Base-by-base conservation (phyloP, 1,140 invertebrate species). In the Pectinophora gossypiella region DNA sequence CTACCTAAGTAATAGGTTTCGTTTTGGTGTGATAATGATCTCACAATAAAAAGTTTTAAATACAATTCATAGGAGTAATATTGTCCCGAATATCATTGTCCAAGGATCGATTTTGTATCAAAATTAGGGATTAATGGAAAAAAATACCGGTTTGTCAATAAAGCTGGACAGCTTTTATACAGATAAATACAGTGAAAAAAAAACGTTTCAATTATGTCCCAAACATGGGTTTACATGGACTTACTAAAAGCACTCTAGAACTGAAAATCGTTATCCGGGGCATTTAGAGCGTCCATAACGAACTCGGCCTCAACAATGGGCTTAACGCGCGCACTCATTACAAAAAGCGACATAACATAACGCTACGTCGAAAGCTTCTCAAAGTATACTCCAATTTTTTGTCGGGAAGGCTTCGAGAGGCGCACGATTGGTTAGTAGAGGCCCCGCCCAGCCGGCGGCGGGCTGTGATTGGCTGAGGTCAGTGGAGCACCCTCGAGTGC, bases 291-390 rank as follows among this genome's bases (percentile, higher is more conserved):
- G 73, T 78, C 79, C 81, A 82, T 83, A 81, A 83, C 80, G 83
- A 78, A 80, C 72, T 72, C 65, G 69, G 72, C 73, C 55, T 85
- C 81, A 82, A 87, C 84, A 87, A 87, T 85, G 72, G 84, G 76
- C 83, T 86, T 86, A 86, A 79, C 80, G 81, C 74, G 72, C 81
- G 73, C 73, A 82, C 84, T 87, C 80, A 85, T 87, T 85, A 85
- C 79, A 84, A 87, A 77, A 85, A 86, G 79, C 79, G 73, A 80
- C 81, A 85, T 80, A 86, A 86, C 80, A 76, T 81, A 85, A 82
- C 83, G 74, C 76, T 72, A 72, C 79, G 72, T 85, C 72, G 72
- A 83, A 85, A 83, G 80, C 79, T 86, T 63, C 78, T 82, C 73
- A 80, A 83, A 74, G 79, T 82, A 85, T 85, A 82, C 81, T 85